These are phyloP conservation scores for Eremophila alpestris DNA, from an alignment of 2,797 vertebrate genomes.

Conservation along the genomic window DNA sequence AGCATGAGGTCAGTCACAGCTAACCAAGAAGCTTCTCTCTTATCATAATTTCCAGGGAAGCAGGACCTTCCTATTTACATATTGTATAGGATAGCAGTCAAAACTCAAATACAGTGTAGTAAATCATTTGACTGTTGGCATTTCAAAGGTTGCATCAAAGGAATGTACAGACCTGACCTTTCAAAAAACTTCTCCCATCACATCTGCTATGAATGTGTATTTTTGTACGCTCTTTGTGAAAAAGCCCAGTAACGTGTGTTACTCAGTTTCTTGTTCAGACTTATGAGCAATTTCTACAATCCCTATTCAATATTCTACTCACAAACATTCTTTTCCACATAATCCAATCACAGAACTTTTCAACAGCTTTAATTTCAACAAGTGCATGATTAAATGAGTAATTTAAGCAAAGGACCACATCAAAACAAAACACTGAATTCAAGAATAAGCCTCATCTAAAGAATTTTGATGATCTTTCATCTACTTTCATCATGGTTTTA, in stretches of 20 bases:
- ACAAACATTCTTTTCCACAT: background rate
- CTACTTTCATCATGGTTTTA: background rate
- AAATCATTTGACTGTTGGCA: background rate
- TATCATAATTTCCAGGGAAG: background rate
- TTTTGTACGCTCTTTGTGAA: background rate
- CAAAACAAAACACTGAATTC: background rate
- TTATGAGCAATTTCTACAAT: background rate
- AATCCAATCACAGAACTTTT: background rate
- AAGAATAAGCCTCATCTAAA: background rate
- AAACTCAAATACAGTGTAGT: background rate
- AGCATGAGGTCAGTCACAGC: background rate
- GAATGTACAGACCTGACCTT: background rate
- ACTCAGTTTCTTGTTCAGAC: background rate
- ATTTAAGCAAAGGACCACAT: background rate
- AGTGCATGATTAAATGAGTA: background rate
- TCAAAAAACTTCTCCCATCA: background rate
- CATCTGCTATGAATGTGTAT: background rate
- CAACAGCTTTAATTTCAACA: slow-evolving; percentile 30
- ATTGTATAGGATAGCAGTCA: background rate
- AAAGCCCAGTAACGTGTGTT: background rate
- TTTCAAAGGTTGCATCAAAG: background rate
- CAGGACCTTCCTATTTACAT: slow-evolving; percentile 36
- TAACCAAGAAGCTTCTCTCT: slow-evolving; percentile 1
- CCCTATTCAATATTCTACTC: background rate
- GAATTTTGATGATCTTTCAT: background rate